Evolutionary conservation across 2,888 invertebrate genomes (phyloP).

Genomic region (Troilus luridus): DNA sequence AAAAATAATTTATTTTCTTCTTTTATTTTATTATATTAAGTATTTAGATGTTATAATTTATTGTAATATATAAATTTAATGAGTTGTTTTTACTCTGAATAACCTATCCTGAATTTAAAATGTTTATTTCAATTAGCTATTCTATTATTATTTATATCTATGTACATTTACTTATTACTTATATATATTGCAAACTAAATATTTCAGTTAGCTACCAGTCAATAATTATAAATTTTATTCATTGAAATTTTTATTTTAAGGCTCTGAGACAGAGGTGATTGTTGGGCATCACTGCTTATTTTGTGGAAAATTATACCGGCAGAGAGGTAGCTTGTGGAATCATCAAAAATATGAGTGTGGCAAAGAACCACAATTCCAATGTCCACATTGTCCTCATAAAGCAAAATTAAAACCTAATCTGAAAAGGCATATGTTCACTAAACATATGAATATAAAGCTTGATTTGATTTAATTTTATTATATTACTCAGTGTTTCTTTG

Average conservation of each 20-base stretch:
- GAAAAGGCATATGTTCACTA: conserved; percentile 56
- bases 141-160: too few species aligned
- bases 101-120: too few species aligned
- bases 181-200: neutral
- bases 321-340: conserved; percentile 63
- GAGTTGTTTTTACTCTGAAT: too few species aligned
- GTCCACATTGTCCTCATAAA: conserved; percentile 67
- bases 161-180: too few species aligned
- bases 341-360: conserved; percentile 66
- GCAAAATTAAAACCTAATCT: conserved; percentile 66
- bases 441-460: conserved; percentile 44
- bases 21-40: neutral
- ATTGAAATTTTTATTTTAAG: conserved; percentile 26
- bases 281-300: conserved; percentile 55
- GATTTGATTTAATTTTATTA: conserved; percentile 28
- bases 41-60: neutral
- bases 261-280: neutral
- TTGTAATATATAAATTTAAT: too few species aligned
- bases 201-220: neutral
- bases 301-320: conserved; percentile 62
- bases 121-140: too few species aligned
- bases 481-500: neutral
- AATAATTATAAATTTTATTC: neutral
- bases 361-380: conserved; percentile 60
- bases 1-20: too few species aligned